Evolutionary conservation across 2,113 vertebrate species (phyloP).

Genomic region (Chionis minor): DNA sequence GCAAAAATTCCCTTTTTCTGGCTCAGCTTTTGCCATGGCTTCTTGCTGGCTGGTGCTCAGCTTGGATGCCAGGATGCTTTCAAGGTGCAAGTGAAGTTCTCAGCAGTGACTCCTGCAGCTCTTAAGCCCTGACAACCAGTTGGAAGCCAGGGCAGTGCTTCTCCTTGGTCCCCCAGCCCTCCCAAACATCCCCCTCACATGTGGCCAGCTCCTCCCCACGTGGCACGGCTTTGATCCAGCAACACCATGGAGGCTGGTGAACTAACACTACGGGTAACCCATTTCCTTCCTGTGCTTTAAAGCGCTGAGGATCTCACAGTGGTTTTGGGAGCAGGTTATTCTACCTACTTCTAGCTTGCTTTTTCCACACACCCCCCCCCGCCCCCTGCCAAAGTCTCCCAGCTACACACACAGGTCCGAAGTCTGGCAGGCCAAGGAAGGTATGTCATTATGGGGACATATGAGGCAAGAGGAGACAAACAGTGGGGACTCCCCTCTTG

Average conservation of each 20-base stretch:
- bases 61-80: background rate
- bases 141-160: background rate
- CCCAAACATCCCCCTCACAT: background rate
- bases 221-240: background rate
- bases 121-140: background rate
- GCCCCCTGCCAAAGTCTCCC: too few species aligned
- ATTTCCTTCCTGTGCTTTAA: background rate
- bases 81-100: background rate
- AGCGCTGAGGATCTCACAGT: background rate
- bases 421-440: background rate
- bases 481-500: background rate
- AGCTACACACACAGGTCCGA: background rate
- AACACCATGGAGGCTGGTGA: rapidly evolving
- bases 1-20: background rate
- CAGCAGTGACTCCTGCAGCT: background rate
- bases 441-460: background rate
- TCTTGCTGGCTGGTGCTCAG: background rate
- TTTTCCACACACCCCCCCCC: too few species aligned
- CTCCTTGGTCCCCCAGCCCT: background rate
- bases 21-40: background rate
- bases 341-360: background rate
- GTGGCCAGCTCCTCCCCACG: rapidly evolving
- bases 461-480: background rate
- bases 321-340: background rate
- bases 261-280: background rate